Evolutionary conservation across 1,140 invertebrate genomes (phyloP).

Genomic region (Brachionus sp.): DNA sequence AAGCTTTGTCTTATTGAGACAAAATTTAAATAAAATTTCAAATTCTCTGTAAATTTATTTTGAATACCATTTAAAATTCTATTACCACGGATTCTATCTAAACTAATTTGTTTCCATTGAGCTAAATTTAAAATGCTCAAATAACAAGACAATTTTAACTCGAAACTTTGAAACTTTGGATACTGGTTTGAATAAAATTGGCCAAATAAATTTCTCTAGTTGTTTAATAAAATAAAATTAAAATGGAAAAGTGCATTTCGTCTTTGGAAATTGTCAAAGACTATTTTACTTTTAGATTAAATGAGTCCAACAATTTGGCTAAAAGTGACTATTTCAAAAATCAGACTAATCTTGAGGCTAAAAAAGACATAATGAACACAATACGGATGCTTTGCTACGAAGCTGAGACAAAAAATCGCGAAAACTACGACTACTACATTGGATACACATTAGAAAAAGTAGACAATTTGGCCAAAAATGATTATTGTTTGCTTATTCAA

Average conservation of each 20-base stretch:
- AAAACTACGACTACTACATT: constrained; percentile 16
- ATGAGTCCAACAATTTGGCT: not conserved
- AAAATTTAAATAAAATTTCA: too few species aligned
- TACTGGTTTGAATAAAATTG: not conserved
- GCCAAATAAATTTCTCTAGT: too few species aligned
- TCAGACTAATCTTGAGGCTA: not conserved
- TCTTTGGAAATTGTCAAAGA: constrained; percentile 17
- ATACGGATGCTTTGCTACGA: constrained; percentile 21
- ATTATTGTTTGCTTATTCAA: not conserved
- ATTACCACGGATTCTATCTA: too few species aligned
- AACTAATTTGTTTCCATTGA: too few species aligned
- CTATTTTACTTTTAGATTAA: constrained; percentile 21
- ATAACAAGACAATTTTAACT: not conserved
- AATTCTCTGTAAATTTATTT: too few species aligned
- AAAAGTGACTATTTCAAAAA: constrained; percentile 18
- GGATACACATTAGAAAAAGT: not conserved
- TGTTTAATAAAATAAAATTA: not conserved
- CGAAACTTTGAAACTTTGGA: not conserved
- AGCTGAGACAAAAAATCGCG: not conserved
- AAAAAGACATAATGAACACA: not conserved
- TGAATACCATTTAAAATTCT: too few species aligned
- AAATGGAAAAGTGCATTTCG: constrained; percentile 26
- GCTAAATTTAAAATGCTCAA: not conserved
- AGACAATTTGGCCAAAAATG: not conserved
- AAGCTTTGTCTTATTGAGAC: too few species aligned